Evolutionary conservation across 1,140 invertebrate species (phyloP).

Genomic region (Bombus balteatus): DNA sequence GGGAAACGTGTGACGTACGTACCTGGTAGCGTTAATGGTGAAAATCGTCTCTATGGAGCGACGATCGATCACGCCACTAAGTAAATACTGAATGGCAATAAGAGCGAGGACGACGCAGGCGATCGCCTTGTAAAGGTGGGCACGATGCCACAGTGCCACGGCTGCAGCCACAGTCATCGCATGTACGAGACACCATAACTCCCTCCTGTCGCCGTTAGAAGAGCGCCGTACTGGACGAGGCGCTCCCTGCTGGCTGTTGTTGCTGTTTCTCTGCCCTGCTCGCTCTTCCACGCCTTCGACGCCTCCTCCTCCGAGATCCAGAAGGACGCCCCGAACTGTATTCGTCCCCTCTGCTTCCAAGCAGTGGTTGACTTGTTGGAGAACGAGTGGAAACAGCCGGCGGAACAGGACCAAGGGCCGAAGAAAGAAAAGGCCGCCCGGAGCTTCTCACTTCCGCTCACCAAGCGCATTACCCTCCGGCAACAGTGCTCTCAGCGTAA

Average conservation of each 20-base stretch:
- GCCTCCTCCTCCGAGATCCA: neutral
- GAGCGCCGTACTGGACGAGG: slow-evolving; percentile 65
- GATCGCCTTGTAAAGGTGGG: slow-evolving; percentile 81
- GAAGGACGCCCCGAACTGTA: neutral
- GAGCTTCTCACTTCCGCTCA: slow-evolving; percentile 50
- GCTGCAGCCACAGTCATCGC: slow-evolving; percentile 80
- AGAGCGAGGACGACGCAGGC: slow-evolving; percentile 78
- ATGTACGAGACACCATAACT: slow-evolving; percentile 81
- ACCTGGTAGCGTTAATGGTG: slow-evolving; percentile 80
- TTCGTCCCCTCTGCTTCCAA: neutral
- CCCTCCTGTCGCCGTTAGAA: slow-evolving; percentile 74
- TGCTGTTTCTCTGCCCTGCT: neutral
- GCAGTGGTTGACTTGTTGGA: neutral
- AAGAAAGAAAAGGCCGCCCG: slow-evolving; percentile 47
- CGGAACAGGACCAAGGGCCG: neutral
- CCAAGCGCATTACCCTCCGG: slow-evolving; percentile 60
- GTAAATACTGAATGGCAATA: slow-evolving; percentile 81
- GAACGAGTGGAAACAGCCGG: neutral
- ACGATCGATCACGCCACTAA: slow-evolving; percentile 80
- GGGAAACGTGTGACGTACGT: neutral
- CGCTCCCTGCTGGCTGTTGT: slow-evolving; percentile 26
- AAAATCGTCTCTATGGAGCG: slow-evolving; percentile 81
- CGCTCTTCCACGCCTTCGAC: neutral
- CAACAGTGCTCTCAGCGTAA: neutral
- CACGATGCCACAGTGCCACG: slow-evolving; percentile 80